These are phyloP conservation scores for Gyps fulvus DNA, from an alignment of 2,113 vertebrate species.

Conservation along the genomic window DNA sequence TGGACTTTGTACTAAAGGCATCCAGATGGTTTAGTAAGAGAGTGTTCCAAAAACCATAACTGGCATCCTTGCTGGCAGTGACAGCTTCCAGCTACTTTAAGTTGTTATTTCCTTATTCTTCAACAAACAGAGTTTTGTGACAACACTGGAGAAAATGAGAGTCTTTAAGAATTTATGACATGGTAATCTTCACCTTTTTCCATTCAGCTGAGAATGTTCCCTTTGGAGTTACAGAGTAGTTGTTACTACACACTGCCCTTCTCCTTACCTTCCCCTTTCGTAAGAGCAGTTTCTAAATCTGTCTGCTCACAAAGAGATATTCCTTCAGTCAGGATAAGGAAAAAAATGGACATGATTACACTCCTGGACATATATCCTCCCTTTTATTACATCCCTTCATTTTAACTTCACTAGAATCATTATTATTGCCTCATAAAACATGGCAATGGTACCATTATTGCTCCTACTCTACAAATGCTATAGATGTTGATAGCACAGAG, in stretches of 20 bases:
- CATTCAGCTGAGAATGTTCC: neutral
- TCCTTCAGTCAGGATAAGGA: neutral
- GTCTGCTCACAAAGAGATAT: neutral
- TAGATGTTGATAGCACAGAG: neutral
- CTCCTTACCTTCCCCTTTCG: neutral
- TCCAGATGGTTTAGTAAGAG: conserved; percentile 18
- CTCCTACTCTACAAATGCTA: neutral
- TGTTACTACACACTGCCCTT: neutral
- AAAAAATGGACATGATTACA: conserved; percentile 30
- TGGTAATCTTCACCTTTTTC: neutral
- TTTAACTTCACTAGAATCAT: conserved; percentile 36
- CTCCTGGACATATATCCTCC: conserved; percentile 13
- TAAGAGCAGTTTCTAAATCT: neutral
- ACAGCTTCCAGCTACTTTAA: conserved; percentile 13
- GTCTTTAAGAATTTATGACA: conserved; percentile 8
- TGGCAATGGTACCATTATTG: neutral
- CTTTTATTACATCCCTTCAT: conserved; percentile 25
- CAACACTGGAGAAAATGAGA: neutral
- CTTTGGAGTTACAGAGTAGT: neutral
- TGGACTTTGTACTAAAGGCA: neutral
- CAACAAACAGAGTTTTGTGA: conserved; percentile 8
- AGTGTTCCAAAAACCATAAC: conserved; percentile 13
- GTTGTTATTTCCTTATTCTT: conserved; percentile 24
- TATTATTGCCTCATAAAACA: conserved; percentile 54
- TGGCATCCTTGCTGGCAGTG: neutral